Evolutionary conservation across 2,113 vertebrate species (phyloP).

Genomic region (Acanthochromis polyacanthus): DNA sequence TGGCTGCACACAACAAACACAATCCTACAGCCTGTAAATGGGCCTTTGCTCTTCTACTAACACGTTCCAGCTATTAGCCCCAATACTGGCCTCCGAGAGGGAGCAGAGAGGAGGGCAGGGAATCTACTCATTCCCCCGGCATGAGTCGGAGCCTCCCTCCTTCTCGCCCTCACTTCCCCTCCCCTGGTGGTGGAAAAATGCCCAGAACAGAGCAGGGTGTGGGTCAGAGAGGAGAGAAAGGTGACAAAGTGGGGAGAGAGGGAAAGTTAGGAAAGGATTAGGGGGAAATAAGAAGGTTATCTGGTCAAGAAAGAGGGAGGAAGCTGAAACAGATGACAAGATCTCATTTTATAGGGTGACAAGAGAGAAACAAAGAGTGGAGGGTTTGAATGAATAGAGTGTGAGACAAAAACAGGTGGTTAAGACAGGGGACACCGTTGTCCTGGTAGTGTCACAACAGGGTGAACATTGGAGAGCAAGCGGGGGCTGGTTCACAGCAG

Average conservation of each 20-base stretch:
- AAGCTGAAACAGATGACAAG: not conserved
- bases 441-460: slow-evolving; percentile 41
- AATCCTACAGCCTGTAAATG: slow-evolving; percentile 39
- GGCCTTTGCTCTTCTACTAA: slow-evolving; percentile 54
- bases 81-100: slow-evolving; percentile 66
- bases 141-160: slow-evolving; percentile 19
- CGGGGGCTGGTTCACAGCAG: slow-evolving; percentile 35
- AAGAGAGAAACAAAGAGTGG: not conserved
- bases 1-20: slow-evolving; percentile 20
- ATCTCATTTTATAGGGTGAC: not conserved
- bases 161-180: slow-evolving; percentile 7
- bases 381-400: not conserved
- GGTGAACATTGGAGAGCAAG: slow-evolving; percentile 28
- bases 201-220: slow-evolving; percentile 33
- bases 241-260: slow-evolving; percentile 16
- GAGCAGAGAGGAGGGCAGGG: slow-evolving; percentile 55
- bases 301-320: slow-evolving; percentile 1
- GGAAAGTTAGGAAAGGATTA: slow-evolving; percentile 1
- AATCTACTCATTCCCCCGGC: slow-evolving; percentile 47
- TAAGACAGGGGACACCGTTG: slow-evolving; percentile 48
- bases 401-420: slow-evolving; percentile 20
- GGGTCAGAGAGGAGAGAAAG: slow-evolving; percentile 11
- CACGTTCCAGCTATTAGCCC: slow-evolving; percentile 49
- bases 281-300: not conserved
- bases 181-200: slow-evolving; percentile 48